Conservation (phyloP, 2,797 vertebrate genomes). For the Accipiter fasciatus region DNA sequence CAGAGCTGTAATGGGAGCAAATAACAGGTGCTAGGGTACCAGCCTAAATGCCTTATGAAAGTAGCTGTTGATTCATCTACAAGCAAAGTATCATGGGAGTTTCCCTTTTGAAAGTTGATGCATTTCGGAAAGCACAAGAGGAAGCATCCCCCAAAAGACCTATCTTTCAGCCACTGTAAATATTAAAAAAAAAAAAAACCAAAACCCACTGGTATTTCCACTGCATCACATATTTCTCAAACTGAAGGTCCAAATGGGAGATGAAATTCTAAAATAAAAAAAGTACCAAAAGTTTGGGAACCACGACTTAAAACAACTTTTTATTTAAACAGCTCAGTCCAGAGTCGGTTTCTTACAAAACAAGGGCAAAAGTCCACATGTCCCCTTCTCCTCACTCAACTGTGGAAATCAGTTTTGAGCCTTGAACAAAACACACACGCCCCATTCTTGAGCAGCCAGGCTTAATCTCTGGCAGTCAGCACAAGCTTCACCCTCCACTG, state of each 20-base stretch:
- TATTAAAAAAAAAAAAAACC: neutral
- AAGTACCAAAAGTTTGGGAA: neutral
- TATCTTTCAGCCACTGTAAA: neutral
- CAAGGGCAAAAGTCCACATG: neutral
- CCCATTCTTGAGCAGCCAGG: neutral
- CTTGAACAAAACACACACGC: neutral
- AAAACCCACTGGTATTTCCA: neutral
- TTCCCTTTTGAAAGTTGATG: neutral
- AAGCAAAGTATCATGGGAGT: neutral
- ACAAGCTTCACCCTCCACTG: neutral
- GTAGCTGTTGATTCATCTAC: neutral
- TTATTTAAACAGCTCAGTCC: neutral
- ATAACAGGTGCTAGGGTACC: neutral
- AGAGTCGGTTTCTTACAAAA: neutral
- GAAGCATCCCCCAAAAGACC: neutral
- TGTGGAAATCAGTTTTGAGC: neutral
- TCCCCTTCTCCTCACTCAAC: neutral
- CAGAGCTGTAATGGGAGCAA: neutral
- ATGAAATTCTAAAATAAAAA: neutral
- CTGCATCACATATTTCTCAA: neutral
- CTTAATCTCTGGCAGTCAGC: neutral
- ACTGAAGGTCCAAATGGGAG: neutral
- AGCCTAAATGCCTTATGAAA: neutral
- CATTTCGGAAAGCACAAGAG: neutral
- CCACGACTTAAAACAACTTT: neutral